Base-by-base conservation (phyloP, 2,797 vertebrate genomes). In the Momotus momota region DNA sequence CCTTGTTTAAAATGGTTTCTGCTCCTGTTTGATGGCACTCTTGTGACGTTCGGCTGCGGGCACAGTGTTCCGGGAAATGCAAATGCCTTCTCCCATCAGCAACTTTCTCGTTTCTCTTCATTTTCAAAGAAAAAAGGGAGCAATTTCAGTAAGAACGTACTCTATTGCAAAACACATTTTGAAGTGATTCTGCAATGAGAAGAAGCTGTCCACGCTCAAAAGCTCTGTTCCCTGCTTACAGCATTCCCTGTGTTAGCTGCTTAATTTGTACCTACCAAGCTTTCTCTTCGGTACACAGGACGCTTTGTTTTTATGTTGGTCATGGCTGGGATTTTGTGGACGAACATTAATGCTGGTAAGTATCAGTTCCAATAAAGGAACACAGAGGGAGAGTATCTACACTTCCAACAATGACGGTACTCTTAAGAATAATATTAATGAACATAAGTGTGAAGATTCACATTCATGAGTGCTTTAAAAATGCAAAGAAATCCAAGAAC, bases 391-490 rank as follows among this genome's bases (percentile, higher is more conserved):
- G 35, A 88, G 43, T 26, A 83, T 40, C 91, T 77, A 91, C 14
- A 41, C 38, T 64, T 89, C 70, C 52, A 88, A 58, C 12, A 33
- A 67, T 55, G 93, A 88, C 2, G 52, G 81, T 65, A 87, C 43
- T 95, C 94, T 80, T 79, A 78, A 96, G 74, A 81, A 58, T 70
- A 84, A 52, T 45, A 94, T 26, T 55, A 62, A 80, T 46, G 84
- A 95, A 81, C 48, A 45, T n/a, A 94, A 91, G 48, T 64, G 84
- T 89, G 79, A 96, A 90, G 87, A 83, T 96, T 97, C 96, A 97
- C 96, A 97, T 94, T 97, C 94, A 82, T 46, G 85, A 64, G 35
- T 96, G 95, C 92, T 94, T 95, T 67, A 78, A 93, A 81, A 93
- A 87, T 62, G 43, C 64, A 95, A 87, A 86, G 35, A 75, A 69